A percentile compares a stretch with the other conserved stretches of the same genome.
Conservation (phyloP, 2,113 vertebrate genomes). For the Craseonycteris thonglongyai region DNA sequence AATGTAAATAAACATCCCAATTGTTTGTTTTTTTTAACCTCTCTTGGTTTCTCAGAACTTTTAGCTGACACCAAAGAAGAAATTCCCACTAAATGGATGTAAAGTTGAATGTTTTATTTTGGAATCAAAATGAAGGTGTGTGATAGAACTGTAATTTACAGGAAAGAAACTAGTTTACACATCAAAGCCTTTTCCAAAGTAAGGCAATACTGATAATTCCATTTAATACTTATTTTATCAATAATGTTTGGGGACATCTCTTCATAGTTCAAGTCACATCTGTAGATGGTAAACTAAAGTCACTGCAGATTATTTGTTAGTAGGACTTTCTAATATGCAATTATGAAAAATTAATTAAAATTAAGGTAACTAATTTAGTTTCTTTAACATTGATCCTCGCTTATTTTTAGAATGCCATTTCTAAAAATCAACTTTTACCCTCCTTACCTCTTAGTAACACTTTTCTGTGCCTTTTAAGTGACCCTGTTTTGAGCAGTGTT, state of each 20-base stretch:
- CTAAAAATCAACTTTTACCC: conserved; percentile 31
- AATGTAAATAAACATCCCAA: neutral
- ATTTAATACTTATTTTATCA: conserved; percentile 37
- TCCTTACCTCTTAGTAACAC: conserved; percentile 40
- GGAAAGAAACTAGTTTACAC: neutral
- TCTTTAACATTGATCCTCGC: neutral
- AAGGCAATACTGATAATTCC: conserved; percentile 12
- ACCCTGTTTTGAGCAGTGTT: conserved; percentile 63
- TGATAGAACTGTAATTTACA: neutral
- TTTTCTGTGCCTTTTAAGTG: conserved; percentile 55
- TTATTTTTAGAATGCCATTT: conserved; percentile 9
- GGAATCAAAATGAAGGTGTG: neutral
- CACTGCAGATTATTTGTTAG: conserved; percentile 19
- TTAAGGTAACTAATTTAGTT: conserved; percentile 23
- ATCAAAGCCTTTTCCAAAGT: neutral
- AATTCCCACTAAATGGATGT: neutral
- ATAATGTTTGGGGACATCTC: neutral
- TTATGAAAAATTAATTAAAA: conserved; percentile 48
- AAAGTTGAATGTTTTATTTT: conserved; percentile 23
- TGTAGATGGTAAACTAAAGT: neutral
- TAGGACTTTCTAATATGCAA: neutral
- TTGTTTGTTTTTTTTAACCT: neutral
- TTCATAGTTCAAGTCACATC: neutral
- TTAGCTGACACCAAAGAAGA: neutral
- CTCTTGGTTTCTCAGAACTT: neutral